phyloP scores from a whole-genome alignment of 2,113 vertebrate species.

The Rhea pennata region DNA sequence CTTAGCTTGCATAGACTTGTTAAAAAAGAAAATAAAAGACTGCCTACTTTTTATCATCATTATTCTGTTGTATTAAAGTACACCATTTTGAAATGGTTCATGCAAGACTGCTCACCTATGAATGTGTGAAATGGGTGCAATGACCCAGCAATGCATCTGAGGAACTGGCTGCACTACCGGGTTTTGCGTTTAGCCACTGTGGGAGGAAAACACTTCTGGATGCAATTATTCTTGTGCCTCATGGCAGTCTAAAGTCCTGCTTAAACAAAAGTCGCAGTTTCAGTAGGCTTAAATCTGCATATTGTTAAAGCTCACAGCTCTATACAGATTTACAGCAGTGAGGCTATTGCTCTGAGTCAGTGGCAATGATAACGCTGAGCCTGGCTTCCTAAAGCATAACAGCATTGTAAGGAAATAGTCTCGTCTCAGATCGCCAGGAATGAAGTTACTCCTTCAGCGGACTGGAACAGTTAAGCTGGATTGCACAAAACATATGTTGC shows the following conservation, averaged over 20 bases:
- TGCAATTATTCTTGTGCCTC: neutral
- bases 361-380: neutral
- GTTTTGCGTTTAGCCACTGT: neutral
- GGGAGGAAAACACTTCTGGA: neutral
- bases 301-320: neutral
- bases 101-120: neutral
- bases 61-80: neutral
- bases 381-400: neutral
- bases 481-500: constrained; percentile 36
- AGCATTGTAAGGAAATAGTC: neutral
- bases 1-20: neutral
- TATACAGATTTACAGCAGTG: neutral
- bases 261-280: neutral
- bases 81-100: neutral
- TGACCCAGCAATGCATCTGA: neutral
- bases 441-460: neutral
- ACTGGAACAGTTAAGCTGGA: constrained; percentile 31
- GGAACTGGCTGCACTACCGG: neutral
- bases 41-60: neutral
- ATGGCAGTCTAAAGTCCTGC: neutral
- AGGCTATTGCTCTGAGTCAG: fast-evolving
- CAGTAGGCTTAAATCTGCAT: neutral
- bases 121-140: neutral
- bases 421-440: neutral
- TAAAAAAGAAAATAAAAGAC: neutral